Evolutionary conservation across 2,113 vertebrate genomes (phyloP).

Genomic region (Arenaria interpres): DNA sequence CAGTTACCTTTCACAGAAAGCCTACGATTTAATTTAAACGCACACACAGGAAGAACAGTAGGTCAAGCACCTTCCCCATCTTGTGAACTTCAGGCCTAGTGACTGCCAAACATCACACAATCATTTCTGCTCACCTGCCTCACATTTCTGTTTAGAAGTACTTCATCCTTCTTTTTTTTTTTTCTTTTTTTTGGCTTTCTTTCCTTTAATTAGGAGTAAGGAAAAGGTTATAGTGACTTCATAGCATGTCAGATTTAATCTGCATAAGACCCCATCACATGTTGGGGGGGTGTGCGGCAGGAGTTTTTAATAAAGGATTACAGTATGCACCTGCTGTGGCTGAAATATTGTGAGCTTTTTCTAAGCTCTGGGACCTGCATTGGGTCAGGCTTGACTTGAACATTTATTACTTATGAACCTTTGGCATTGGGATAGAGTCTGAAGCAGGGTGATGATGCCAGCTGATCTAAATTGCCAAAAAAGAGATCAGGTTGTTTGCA

Average conservation of each 20-base stretch:
- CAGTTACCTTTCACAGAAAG: constrained; percentile 63
- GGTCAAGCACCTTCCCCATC: constrained; percentile 42
- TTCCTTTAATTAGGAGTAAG: constrained; percentile 68
- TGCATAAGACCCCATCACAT: constrained; percentile 45
- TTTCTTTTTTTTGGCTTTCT: neutral
- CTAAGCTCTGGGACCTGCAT: constrained; percentile 33
- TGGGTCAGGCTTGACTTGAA: constrained; percentile 53
- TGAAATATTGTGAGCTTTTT: constrained; percentile 52
- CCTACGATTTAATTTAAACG: constrained; percentile 60
- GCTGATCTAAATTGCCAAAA: constrained; percentile 59
- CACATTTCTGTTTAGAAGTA: neutral
- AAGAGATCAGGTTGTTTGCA: constrained; percentile 45
- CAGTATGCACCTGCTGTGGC: constrained; percentile 62
- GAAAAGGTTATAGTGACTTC: constrained; percentile 48
- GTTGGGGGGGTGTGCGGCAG: constrained; percentile 11
- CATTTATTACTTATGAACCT: constrained; percentile 61
- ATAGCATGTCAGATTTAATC: constrained; percentile 68
- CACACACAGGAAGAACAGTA: constrained; percentile 26
- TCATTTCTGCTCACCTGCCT: constrained; percentile 9
- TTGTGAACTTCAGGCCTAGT: neutral
- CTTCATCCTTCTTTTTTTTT: neutral
- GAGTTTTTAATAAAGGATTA: constrained; percentile 75
- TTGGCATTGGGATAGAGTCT: neutral
- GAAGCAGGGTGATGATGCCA: neutral
- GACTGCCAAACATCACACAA: neutral